phyloP scores from a whole-genome alignment of 2,888 invertebrate genomes.

The Netelia inedita region DNA sequence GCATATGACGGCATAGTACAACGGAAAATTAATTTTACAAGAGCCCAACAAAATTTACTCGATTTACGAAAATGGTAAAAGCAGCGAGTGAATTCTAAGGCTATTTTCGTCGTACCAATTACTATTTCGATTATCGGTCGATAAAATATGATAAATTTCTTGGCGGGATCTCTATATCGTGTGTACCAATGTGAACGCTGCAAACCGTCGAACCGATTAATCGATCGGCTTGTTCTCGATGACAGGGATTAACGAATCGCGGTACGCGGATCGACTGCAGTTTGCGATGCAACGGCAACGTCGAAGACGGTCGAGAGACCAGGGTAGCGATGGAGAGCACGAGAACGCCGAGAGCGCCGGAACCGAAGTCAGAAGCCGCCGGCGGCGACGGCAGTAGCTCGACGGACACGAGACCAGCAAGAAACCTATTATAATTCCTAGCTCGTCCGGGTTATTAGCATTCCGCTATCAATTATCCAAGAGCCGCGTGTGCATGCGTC shows the following conservation, averaged over 20 bases:
- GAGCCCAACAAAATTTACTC: neutral
- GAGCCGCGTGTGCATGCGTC: conserved; percentile 74
- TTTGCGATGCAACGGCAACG: conserved; percentile 44
- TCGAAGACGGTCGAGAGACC: conserved; percentile 30
- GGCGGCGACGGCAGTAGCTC: conserved; percentile 59
- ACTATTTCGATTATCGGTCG: neutral
- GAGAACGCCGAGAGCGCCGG: conserved; percentile 66
- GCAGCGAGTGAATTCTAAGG: neutral
- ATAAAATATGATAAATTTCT: conserved; percentile 12
- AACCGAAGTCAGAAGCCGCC: conserved; percentile 66
- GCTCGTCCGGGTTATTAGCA: conserved; percentile 83
- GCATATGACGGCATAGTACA: too few species aligned
- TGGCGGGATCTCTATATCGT: neutral
- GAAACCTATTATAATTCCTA: conserved; percentile 82
- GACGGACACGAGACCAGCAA: conserved; percentile 74
- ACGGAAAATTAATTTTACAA: too few species aligned
- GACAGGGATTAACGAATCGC: conserved; percentile 67
- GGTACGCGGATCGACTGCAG: conserved; percentile 72
- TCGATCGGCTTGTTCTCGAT: conserved; percentile 64
- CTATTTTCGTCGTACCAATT: neutral
- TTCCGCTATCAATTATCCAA: conserved; percentile 83
- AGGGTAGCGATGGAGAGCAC: conserved; percentile 46
- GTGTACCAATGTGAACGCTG: conserved; percentile 19
- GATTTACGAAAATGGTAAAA: neutral
- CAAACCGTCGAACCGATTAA: conserved; percentile 62